These are phyloP conservation scores for Emydoidea blandingii DNA, from an alignment of 2,797 vertebrate species.

Conservation along the genomic window DNA sequence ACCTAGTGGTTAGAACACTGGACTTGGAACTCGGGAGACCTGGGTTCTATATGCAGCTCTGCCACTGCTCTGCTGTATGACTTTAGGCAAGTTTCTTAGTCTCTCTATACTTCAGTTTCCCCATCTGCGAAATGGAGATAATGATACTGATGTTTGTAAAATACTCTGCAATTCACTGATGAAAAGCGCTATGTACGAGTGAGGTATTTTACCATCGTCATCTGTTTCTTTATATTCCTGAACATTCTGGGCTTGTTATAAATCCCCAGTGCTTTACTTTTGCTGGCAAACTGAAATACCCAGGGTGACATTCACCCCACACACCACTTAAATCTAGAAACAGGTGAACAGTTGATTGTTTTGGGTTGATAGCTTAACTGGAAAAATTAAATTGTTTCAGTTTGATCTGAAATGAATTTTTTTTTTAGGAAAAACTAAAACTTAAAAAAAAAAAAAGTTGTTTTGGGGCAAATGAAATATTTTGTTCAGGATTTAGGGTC, in stretches of 20 bases:
- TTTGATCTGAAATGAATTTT: not conserved
- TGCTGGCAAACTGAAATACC: not conserved
- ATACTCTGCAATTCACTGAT: not conserved
- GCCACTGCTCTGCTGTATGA: accelerated
- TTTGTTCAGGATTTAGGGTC: not conserved
- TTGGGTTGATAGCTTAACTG: not conserved
- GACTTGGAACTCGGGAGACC: not conserved
- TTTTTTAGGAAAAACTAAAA: not conserved
- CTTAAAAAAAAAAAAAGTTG: not conserved
- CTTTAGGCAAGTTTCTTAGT: not conserved
- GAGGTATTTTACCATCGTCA: not conserved
- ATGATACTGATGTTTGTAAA: not conserved
- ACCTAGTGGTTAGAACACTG: not conserved
- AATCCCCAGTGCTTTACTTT: not conserved
- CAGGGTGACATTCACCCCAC: not conserved
- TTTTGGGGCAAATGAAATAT: not conserved
- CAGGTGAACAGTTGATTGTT: not conserved
- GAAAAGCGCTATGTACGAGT: not conserved
- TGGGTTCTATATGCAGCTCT: not conserved
- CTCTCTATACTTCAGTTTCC: not conserved
- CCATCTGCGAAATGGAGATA: accelerated
- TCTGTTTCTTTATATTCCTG: not conserved
- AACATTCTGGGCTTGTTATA: not conserved
- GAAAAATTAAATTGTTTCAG: not conserved
- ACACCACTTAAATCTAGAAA: not conserved